Base-by-base conservation (phyloP, 1,140 invertebrate genomes). In the Drosophila paulistorum region DNA sequence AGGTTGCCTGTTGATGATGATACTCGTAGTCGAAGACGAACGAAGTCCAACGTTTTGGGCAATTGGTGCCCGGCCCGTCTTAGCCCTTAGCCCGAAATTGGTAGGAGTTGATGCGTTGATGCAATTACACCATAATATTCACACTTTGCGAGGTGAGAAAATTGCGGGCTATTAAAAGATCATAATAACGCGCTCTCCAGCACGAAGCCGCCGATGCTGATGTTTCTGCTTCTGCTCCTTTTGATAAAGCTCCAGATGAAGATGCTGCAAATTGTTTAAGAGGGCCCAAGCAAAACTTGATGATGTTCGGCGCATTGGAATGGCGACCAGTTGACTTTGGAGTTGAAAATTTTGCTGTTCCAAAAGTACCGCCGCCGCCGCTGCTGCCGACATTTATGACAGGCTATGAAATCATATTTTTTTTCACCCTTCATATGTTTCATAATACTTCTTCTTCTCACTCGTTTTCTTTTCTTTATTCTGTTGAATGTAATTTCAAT, bases 121-220 rank as follows among this genome's bases (percentile, higher is more conserved):
- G 90, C 90, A 91, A 91, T 91, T 91, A 91, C 90, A 91, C 90
- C 90, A 90, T 91, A 91, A 91, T 91, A 91, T 91, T 91, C 90
- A 91, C 90, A 91, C 90, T 91, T 91, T 91, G 90, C 90, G 90
- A 91, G 90, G 90, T 91, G 90, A 91, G 90, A 91, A 91, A 91
- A 91, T 91, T 91, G 90, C 90, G 75, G 90, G 90, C 90, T 91
- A 91, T 91, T 91, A 91, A 91, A 91, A 91, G 89, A 89, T 89
- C 84, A 89, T 89, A 89, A 89, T 89, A 89, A 89, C 77, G 71
- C 68, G 57, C 37, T 77, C 37, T 77, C 64, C 74, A 59, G 71
- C 74, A 78, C 68, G 60, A 66, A 57, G 68, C 55, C 59, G 64
- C 55, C 54, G 20, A 26, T 45, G 14, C 42, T 14, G 42, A n/a